Conservation (phyloP, 2,888 invertebrate genomes). For the Osedax frankpressi region DNA sequence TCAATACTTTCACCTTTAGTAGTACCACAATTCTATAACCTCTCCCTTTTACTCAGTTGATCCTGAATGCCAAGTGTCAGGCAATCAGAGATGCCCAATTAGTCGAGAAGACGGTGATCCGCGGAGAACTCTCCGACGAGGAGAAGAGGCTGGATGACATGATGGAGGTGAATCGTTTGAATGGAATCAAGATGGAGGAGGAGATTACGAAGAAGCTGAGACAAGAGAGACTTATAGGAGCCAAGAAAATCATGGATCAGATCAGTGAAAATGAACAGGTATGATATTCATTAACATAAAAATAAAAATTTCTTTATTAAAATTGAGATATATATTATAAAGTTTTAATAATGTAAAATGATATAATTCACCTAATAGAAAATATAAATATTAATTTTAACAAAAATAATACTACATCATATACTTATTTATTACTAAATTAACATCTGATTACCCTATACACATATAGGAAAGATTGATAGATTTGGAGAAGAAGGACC, state of each 20-base stretch:
- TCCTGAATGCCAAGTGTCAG: conserved; percentile 46
- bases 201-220: conserved; percentile 42
- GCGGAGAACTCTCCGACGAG: conserved; percentile 40
- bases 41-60: too few species aligned
- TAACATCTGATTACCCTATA: too few species aligned
- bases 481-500: conserved; percentile 44
- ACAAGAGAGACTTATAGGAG: conserved; percentile 41
- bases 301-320: not conserved
- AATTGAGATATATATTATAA: not conserved
- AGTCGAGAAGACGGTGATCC: conserved; percentile 42
- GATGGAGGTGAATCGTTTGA: conserved; percentile 46
- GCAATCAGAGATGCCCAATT: conserved; percentile 47
- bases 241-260: conserved; percentile 44
- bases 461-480: conserved; percentile 30
- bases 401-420: too few species aligned
- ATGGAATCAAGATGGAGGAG: conserved; percentile 42
- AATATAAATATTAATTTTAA: too few species aligned
- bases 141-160: conserved; percentile 43
- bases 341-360: too few species aligned
- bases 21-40: too few species aligned
- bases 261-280: conserved; percentile 43
- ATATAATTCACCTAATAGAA: too few species aligned
- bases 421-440: too few species aligned
- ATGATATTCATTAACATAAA: not conserved
- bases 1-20: too few species aligned